Percentiles rank a stretch among this genome's conserved stretches.
Conservation (phyloP, 1,140 invertebrate species). For the Macrobrachium nipponense region DNA sequence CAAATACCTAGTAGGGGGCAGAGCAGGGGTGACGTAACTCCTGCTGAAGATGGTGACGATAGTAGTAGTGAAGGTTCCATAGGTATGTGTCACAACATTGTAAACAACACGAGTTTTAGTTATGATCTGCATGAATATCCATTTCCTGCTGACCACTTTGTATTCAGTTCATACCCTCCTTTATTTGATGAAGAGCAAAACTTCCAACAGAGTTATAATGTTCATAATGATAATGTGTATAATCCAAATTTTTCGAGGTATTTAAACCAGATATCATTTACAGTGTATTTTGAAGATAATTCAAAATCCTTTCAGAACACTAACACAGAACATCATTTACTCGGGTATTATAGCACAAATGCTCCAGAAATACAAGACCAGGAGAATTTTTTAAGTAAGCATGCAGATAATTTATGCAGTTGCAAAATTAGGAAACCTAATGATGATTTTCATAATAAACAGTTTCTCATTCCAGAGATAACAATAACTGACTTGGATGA, state of each 20-base stretch:
- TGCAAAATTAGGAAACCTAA: no score
- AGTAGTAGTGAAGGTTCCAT: slow-evolving; percentile 30
- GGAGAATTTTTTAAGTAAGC: slow-evolving; percentile 21
- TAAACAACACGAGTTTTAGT: slow-evolving; percentile 1
- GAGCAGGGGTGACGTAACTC: slow-evolving; percentile 12
- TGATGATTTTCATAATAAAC: neutral
- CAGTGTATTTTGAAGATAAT: neutral
- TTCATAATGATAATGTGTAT: no score
- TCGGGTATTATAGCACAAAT: neutral
- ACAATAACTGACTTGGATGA: slow-evolving; percentile 26
- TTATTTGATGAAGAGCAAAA: neutral
- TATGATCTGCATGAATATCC: slow-evolving; percentile 8
- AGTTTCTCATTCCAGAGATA: slow-evolving; percentile 20
- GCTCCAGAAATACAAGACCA: slow-evolving; percentile 26
- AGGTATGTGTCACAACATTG: slow-evolving; percentile 43
- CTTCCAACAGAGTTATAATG: no score
- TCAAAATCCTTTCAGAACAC: neutral
- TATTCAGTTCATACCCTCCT: neutral
- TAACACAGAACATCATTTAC: neutral
- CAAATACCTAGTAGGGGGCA: slow-evolving; percentile 16
- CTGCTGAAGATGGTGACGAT: slow-evolving; percentile 24
- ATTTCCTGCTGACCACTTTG: neutral
- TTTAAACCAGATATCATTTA: neutral
- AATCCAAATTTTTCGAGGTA: neutral
- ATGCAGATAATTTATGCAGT: neutral